Evolutionary conservation across 2,888 invertebrate species (phyloP).

Genomic region (Hybos culiciformis): DNA sequence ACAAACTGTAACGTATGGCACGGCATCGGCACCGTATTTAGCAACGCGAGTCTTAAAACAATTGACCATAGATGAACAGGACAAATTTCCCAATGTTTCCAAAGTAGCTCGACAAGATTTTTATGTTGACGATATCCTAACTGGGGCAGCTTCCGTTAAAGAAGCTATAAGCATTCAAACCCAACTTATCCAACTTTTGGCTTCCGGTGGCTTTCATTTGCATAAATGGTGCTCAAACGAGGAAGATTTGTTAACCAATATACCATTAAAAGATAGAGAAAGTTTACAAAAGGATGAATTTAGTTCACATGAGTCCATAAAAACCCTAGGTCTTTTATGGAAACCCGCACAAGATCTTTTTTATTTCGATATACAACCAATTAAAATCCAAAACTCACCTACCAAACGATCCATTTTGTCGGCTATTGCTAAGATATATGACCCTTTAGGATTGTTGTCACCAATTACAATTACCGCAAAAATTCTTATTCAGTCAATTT

Average conservation of each 20-base stretch:
- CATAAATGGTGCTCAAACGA: not conserved
- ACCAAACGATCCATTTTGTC: slow-evolving; percentile 10
- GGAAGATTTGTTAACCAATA: not conserved
- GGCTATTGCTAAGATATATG: slow-evolving; percentile 8
- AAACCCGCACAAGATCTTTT: slow-evolving; percentile 4
- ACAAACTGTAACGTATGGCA: too few species aligned
- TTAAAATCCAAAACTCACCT: not conserved
- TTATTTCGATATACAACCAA: too few species aligned
- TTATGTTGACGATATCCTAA: not conserved
- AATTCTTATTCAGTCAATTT: slow-evolving; percentile 11
- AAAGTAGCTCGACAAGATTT: not conserved
- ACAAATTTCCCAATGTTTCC: too few species aligned
- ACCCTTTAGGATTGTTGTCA: slow-evolving; percentile 12
- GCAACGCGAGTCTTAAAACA: too few species aligned
- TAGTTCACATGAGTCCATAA: slow-evolving; percentile 3
- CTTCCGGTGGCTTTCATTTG: not conserved
- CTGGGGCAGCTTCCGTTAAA: not conserved
- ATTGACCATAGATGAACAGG: too few species aligned
- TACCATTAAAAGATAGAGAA: not conserved
- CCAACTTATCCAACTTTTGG: not conserved
- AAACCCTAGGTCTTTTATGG: slow-evolving; percentile 11
- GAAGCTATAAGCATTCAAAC: not conserved
- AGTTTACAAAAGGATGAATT: not conserved
- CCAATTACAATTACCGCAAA: slow-evolving; percentile 11
- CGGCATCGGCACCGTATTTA: slow-evolving; percentile 9